phyloP scores from a whole-genome alignment of 2,797 vertebrate genomes.

The Hephaestus fuliginosus region DNA sequence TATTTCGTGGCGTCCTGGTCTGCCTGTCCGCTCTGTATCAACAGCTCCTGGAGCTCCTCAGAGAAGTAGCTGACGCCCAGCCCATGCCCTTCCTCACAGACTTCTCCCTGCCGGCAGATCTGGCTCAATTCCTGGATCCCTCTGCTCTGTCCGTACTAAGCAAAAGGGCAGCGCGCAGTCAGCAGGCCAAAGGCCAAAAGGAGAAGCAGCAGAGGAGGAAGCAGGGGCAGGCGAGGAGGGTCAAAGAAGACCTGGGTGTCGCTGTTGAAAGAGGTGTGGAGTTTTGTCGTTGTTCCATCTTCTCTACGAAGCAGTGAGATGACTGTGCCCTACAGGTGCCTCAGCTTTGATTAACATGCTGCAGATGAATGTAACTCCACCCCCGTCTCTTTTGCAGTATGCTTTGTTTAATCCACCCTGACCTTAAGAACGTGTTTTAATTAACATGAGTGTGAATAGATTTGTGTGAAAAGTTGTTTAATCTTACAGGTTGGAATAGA shows the following conservation, averaged over 20 bases:
- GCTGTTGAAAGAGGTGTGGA: constrained; percentile 66
- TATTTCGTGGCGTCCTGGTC: constrained; percentile 79
- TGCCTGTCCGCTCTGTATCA: constrained; percentile 76
- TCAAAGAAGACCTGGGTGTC: constrained; percentile 77
- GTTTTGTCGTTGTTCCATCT: neutral
- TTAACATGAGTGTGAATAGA: neutral
- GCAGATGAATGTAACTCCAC: neutral
- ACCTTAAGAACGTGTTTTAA: neutral
- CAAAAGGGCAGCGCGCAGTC: neutral
- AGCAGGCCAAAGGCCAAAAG: neutral
- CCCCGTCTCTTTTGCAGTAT: neutral
- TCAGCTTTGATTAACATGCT: neutral
- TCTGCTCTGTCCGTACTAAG: constrained; percentile 35
- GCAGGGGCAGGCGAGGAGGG: neutral
- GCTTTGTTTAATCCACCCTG: neutral
- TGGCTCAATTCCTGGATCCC: constrained; percentile 72
- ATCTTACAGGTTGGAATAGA: neutral
- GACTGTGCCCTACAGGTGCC: neutral
- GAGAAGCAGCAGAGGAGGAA: neutral
- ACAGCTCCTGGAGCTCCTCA: constrained; percentile 65
- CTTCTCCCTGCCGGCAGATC: constrained; percentile 75
- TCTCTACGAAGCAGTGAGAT: neutral
- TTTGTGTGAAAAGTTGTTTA: neutral
- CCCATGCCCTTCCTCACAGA: constrained; percentile 82
- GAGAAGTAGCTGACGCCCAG: constrained; percentile 59